phyloP scores from a whole-genome alignment of 1,140 invertebrate genomes.

The Apis cerana region DNA sequence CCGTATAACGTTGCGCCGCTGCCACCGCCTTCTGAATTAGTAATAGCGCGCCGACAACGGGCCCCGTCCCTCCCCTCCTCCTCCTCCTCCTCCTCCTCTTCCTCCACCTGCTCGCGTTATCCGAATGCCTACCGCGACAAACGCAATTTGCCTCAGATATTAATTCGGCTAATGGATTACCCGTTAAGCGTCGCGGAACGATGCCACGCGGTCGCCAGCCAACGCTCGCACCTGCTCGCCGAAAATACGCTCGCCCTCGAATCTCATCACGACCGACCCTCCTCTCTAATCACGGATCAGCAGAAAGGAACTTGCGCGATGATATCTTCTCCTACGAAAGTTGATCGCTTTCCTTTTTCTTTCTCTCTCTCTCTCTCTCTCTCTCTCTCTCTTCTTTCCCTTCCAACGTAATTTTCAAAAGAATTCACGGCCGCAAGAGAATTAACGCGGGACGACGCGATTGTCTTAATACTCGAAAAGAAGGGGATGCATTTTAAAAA shows the following conservation, averaged over 20 bases:
- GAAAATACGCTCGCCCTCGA: background rate
- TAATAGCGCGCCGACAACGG: slow-evolving; percentile 72
- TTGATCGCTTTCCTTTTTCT: too few species aligned
- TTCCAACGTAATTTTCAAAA: background rate
- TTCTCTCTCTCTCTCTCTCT: too few species aligned
- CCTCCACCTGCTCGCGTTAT: background rate
- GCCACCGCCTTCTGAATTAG: slow-evolving; percentile 74
- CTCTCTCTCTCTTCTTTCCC: too few species aligned
- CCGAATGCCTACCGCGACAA: slow-evolving; percentile 61
- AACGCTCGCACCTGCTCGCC: background rate
- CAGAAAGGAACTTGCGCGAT: background rate
- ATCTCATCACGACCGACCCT: background rate
- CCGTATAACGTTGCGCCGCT: slow-evolving; percentile 70
- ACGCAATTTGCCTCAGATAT: slow-evolving; percentile 72
- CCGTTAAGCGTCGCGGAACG: slow-evolving; percentile 55
- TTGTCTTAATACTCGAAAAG: slow-evolving; percentile 44
- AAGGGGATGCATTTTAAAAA: slow-evolving; percentile 33
- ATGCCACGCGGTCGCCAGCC: background rate
- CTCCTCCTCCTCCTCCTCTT: too few species aligned
- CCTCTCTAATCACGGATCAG: background rate
- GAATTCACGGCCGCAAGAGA: background rate
- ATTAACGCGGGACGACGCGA: background rate
- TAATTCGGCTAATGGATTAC: slow-evolving; percentile 72
- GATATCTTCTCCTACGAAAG: too few species aligned
- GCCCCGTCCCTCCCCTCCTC: background rate